Evolutionary conservation across 2,113 vertebrate species (phyloP).

Genomic region (Pampusana beccarii): DNA sequence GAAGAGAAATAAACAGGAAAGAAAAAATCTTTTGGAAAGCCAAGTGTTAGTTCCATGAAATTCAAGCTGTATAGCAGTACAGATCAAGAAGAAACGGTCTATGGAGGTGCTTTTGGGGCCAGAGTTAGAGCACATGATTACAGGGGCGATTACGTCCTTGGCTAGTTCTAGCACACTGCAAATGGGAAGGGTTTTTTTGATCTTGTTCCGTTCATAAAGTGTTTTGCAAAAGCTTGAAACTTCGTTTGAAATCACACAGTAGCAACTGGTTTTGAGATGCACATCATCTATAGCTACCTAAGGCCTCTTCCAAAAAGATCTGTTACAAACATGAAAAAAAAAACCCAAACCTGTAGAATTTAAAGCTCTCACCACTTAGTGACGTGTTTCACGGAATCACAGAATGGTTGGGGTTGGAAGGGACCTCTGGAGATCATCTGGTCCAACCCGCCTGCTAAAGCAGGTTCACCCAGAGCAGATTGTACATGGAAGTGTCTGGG

Average conservation of each 20-base stretch:
- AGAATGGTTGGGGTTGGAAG: too few species aligned
- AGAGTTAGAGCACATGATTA: neutral
- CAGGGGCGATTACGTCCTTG: fast-evolving
- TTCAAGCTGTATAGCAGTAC: neutral
- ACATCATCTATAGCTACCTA: neutral
- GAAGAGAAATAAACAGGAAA: neutral
- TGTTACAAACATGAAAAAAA: neutral
- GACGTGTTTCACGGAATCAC: too few species aligned
- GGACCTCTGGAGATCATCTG: too few species aligned
- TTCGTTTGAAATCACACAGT: neutral
- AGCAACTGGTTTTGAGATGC: neutral
- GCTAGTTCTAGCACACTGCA: neutral
- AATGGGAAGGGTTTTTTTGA: fast-evolving
- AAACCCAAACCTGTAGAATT: too few species aligned
- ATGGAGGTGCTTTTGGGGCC: neutral
- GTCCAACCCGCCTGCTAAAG: too few species aligned
- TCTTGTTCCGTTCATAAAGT: neutral
- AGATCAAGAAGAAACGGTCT: neutral
- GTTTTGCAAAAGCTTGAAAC: neutral
- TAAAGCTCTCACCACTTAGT: too few species aligned
- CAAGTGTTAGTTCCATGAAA: neutral
- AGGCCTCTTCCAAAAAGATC: neutral
- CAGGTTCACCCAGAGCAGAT: too few species aligned
- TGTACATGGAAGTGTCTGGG: too few species aligned
- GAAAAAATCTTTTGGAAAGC: neutral